Conservation (phyloP, 2,888 invertebrate species). For the Spisula subtruncata region DNA sequence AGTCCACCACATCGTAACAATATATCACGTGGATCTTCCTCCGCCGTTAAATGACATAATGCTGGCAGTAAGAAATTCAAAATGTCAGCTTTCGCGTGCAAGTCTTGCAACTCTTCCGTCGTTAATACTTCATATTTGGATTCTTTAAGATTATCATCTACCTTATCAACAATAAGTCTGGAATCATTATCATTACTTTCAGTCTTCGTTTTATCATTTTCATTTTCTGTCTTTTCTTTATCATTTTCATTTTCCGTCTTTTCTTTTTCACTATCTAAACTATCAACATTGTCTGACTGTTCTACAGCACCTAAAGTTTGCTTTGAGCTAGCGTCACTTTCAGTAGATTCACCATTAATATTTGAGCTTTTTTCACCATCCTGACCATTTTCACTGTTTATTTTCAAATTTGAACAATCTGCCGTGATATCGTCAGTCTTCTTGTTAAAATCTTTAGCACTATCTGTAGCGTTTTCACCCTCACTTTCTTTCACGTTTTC, state of each 20-base stretch:
- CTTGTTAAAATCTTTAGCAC: constrained; percentile 6
- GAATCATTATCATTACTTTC: constrained; percentile 17
- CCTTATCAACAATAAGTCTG: constrained; percentile 24
- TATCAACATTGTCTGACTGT: constrained; percentile 23
- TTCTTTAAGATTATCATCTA: constrained; percentile 34
- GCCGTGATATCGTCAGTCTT: constrained; percentile 34
- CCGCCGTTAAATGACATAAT: constrained; percentile 95
- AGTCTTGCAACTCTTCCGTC: constrained; percentile 62
- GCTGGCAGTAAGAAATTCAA: constrained; percentile 95
- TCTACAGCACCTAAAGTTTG: neutral
- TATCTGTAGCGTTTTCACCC: constrained; percentile 17
- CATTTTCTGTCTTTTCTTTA: neutral
- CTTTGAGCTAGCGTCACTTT: neutral
- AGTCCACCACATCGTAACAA: constrained; percentile 90
- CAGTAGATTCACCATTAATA: constrained; percentile 1
- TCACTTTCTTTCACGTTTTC: constrained; percentile 39
- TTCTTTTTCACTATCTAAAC: constrained; percentile 3
- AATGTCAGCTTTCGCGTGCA: constrained; percentile 90
- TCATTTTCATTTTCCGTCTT: neutral
- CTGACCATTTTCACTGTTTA: neutral
- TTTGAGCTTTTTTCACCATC: constrained; percentile 19
- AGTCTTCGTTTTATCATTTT: neutral
- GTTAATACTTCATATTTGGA: constrained; percentile 54
- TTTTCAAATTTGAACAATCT: constrained; percentile 32
- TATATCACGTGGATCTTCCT: constrained; percentile 95